Evolutionary conservation across 2,113 vertebrate species (phyloP).

Genomic region (Serranochromis macrocephalus): DNA sequence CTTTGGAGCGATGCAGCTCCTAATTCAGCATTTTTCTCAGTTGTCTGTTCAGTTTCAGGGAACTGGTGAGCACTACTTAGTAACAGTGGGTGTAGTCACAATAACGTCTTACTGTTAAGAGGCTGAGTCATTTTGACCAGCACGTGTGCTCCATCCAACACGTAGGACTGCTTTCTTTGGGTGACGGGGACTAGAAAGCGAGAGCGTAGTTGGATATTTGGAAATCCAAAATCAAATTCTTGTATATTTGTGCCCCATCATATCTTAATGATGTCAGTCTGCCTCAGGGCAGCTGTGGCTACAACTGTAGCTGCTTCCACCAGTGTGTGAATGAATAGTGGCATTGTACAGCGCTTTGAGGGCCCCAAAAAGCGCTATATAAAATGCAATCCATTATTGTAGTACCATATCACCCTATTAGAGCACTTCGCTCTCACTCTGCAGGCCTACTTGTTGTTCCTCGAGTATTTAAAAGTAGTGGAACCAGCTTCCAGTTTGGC

Average conservation of each 20-base stretch:
- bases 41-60: not conserved
- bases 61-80: not conserved
- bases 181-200: not conserved
- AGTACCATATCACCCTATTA: rapidly evolving
- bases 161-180: not conserved
- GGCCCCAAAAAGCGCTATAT: too few species aligned
- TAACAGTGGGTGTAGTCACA: not conserved
- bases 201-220: not conserved
- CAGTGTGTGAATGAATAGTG: too few species aligned
- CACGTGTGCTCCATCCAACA: not conserved
- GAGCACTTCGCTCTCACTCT: rapidly evolving
- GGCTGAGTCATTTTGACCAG: not conserved
- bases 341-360: too few species aligned
- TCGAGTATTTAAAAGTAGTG: not conserved
- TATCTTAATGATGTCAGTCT: not conserved
- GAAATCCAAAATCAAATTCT: not conserved
- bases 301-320: too few species aligned
- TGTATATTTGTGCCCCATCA: not conserved
- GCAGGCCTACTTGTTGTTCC: not conserved
- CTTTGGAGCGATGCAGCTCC: not conserved
- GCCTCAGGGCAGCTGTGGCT: too few species aligned
- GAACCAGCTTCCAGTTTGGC: not conserved
- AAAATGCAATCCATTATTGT: too few species aligned
- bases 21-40: not conserved
- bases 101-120: not conserved